Evolutionary conservation across 1,140 invertebrate species (phyloP).

Genomic region (Nasonia longicornis): DNA sequence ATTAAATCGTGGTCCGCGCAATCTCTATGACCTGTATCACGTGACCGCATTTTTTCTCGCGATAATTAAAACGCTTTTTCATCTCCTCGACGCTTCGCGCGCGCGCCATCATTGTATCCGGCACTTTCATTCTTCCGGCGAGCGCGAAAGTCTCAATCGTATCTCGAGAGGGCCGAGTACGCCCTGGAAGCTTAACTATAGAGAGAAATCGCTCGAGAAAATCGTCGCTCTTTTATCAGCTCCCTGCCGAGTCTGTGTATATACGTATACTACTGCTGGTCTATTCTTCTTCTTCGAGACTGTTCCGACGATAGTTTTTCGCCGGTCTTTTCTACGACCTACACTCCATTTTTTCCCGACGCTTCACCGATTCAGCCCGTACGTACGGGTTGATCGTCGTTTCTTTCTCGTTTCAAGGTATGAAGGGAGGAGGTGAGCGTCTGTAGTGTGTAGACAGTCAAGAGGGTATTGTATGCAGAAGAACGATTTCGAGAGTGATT

Average conservation of each 20-base stretch:
- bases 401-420: background rate
- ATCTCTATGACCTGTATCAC: no score
- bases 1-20: no score
- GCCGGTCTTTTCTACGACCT: background rate
- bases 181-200: constrained; percentile 10
- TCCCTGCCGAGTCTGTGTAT: background rate
- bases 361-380: background rate
- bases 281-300: background rate
- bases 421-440: background rate
- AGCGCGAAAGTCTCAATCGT: constrained; percentile 16
- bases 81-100: background rate
- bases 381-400: background rate
- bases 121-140: background rate
- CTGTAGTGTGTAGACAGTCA: background rate
- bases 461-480: background rate
- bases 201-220: constrained; percentile 32
- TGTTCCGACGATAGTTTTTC: constrained; percentile 14
- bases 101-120: background rate
- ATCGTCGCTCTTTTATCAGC: constrained; percentile 38
- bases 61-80: background rate
- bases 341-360: background rate
- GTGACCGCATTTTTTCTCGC: no score
- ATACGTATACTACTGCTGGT: background rate
- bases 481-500: background rate
- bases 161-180: background rate